Percentiles rank a stretch among this genome's conserved stretches.
These are phyloP conservation scores for Pterostichus niger DNA, from an alignment of 2,888 invertebrate species.

Conservation along the genomic window DNA sequence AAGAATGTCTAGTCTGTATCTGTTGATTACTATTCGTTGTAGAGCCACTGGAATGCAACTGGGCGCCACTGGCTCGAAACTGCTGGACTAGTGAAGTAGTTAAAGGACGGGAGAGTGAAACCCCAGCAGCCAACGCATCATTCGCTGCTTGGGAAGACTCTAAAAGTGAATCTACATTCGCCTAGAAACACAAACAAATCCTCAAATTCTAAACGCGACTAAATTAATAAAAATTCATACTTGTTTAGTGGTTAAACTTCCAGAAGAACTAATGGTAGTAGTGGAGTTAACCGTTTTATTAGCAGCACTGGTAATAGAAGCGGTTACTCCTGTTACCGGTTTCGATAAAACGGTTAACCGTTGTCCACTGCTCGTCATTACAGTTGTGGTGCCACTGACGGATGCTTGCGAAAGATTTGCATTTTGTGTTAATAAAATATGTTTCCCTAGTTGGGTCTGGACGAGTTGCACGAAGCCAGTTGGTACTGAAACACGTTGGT, in stretches of 20 bases:
- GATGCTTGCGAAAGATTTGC: constrained; percentile 74
- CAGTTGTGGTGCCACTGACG: constrained; percentile 75
- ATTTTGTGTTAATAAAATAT: constrained; percentile 82
- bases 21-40: constrained; percentile 7
- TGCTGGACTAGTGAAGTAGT: constrained; percentile 76
- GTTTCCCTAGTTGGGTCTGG: constrained; percentile 85
- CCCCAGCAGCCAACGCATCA: constrained; percentile 71
- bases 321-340: constrained; percentile 77
- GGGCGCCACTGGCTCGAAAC: constrained; percentile 68
- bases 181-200: constrained; percentile 28
- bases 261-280: constrained; percentile 27
- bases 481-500: constrained; percentile 70
- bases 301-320: constrained; percentile 73
- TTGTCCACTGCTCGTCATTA: constrained; percentile 80
- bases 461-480: constrained; percentile 83
- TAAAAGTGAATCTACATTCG: constrained; percentile 40
- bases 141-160: constrained; percentile 56
- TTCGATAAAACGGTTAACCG: constrained; percentile 81
- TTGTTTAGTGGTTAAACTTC: constrained; percentile 62
- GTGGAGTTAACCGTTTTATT: constrained; percentile 69
- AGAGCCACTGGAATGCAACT: not conserved
- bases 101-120: constrained; percentile 72
- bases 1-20: not conserved
- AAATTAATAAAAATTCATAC: constrained; percentile 34
- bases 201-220: not conserved